Base-by-base conservation (phyloP, 2,113 vertebrate genomes). In the Lophotis ruficrista region DNA sequence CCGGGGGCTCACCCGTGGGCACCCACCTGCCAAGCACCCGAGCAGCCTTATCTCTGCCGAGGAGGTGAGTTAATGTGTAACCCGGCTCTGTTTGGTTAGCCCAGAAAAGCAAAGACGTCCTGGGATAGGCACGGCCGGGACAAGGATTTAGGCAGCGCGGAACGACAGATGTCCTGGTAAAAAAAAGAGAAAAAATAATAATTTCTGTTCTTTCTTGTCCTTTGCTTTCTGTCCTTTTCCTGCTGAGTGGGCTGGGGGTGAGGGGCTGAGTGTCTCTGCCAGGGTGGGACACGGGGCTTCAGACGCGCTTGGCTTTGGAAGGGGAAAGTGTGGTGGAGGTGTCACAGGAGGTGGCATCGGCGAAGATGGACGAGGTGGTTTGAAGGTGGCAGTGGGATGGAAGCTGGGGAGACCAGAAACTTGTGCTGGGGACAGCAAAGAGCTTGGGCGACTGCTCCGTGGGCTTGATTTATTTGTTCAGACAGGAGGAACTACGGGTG, bases 1-100 rank as follows among this genome's bases (percentile, higher is more conserved):
- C 61, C 3, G 1, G 80, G 76, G 72, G 45, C 35, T 61, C 16
- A 0, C 18, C 54, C 4, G 9, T 2, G 5, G 5, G 80, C 64
- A 28, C 45, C 50, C 28, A 5, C n/a, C 70, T 0, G 28, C 8
- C 6, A 7, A 35, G 89, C 79, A 1, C 71, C 68, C 19, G 9
- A 4, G 0, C 70, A 33, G 86, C 95, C 89, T 85, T 91, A 54
- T 93, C 96, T 84, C 53, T 24, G 45, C 83, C 14, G 41, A 25
- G 41, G 56, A 95, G 97, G 91, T 20, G 79, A 87, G 98, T 98
- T 97, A 96, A 96, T 97, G 64, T 89, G 96, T 98, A 96, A 98
- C 95, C 61, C 4, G 16, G 50, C 88, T 9, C 47, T 97, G 92
- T 97, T 97, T 97, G 89, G 71, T 92, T 94, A 96, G 77, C 60